These are phyloP conservation scores for Lordiphosa mommai DNA, from an alignment of 1,140 invertebrate species.

Conservation along the genomic window DNA sequence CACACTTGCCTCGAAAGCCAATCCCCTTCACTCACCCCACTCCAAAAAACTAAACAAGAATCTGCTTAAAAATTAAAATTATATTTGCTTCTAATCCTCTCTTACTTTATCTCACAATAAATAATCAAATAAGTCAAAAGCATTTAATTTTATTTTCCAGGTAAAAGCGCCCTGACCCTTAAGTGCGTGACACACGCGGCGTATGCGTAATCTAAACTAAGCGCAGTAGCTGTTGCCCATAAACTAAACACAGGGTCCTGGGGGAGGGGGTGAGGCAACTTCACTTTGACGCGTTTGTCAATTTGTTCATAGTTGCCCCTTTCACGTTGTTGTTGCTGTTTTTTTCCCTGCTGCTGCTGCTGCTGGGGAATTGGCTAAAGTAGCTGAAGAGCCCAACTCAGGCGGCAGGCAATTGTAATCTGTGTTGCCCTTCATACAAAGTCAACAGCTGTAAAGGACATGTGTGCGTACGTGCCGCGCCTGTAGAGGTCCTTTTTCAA, in stretches of 20 bases:
- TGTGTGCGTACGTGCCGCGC: conserved; percentile 41
- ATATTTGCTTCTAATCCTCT: too few relatives aligned
- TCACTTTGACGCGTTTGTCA: conserved; percentile 56
- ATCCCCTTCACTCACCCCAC: too few relatives aligned
- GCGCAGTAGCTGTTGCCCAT: conserved; percentile 15
- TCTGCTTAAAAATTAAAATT: too few relatives aligned
- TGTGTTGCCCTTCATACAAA: conserved; percentile 11
- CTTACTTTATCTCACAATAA: conserved; percentile 9
- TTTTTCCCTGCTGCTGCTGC: conserved; percentile 21
- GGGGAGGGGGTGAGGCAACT: conserved; percentile 47
- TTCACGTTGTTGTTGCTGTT: too few relatives aligned
- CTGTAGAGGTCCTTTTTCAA: conserved; percentile 18
- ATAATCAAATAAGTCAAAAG: conserved; percentile 68
- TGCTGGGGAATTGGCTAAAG: conserved; percentile 3
- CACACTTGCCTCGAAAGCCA: conserved; percentile 41
- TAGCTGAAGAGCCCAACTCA: conserved; percentile 2
- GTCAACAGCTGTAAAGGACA: conserved; percentile 8
- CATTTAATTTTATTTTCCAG: conserved; percentile 65
- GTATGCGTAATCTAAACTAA: conserved; percentile 60
- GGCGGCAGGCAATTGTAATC: conserved; percentile 12
- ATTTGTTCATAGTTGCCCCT: conserved; percentile 46
- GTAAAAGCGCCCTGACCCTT: conserved; percentile 17
- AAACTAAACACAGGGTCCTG: conserved; percentile 30
- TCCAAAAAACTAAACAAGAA: too few relatives aligned
- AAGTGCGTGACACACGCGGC: conserved; percentile 50